phyloP scores from a whole-genome alignment of 2,888 invertebrate genomes.

The Conus canariensis region DNA sequence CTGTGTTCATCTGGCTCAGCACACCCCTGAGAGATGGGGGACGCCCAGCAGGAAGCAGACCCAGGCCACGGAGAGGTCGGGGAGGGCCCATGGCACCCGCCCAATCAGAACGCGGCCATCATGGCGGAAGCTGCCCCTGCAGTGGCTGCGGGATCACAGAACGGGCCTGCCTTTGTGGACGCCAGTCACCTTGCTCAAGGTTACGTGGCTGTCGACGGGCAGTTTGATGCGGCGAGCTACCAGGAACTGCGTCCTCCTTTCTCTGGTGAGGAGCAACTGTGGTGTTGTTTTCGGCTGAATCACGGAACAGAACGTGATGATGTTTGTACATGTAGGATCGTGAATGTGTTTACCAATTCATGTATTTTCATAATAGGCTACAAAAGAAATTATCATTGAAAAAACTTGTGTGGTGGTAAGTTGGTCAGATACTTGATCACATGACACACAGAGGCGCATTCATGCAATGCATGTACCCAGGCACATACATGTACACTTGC shows the following conservation, averaged over 20 bases:
- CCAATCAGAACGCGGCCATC: conserved; percentile 51
- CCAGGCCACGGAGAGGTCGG: conserved; percentile 38
- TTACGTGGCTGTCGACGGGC: conserved; percentile 23
- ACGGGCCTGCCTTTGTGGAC: conserved; percentile 36
- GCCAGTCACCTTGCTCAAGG: conserved; percentile 34
- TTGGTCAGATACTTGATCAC: too few relatives aligned
- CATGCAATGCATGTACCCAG: too few relatives aligned
- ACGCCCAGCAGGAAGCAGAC: conserved; percentile 36
- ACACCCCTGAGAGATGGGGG: conserved; percentile 41
- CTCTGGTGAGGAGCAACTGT: conserved; percentile 38
- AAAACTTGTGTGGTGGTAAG: too few relatives aligned
- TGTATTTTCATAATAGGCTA: too few relatives aligned
- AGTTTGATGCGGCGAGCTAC: conserved; percentile 46
- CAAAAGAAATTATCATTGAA: too few relatives aligned
- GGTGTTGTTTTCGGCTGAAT: too few relatives aligned
- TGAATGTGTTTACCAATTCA: too few relatives aligned
- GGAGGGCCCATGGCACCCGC: conserved; percentile 54
- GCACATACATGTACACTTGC: too few relatives aligned
- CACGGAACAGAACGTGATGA: too few relatives aligned
- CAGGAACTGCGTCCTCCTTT: conserved; percentile 50
- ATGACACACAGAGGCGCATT: too few relatives aligned
- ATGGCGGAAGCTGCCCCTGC: conserved; percentile 40
- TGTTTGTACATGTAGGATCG: too few relatives aligned
- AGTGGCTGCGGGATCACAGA: conserved; percentile 42
- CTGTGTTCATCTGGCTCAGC: background rate